These are phyloP conservation scores for Scaptomyza hsui DNA, from an alignment of 1,140 invertebrate genomes.

Conservation along the genomic window DNA sequence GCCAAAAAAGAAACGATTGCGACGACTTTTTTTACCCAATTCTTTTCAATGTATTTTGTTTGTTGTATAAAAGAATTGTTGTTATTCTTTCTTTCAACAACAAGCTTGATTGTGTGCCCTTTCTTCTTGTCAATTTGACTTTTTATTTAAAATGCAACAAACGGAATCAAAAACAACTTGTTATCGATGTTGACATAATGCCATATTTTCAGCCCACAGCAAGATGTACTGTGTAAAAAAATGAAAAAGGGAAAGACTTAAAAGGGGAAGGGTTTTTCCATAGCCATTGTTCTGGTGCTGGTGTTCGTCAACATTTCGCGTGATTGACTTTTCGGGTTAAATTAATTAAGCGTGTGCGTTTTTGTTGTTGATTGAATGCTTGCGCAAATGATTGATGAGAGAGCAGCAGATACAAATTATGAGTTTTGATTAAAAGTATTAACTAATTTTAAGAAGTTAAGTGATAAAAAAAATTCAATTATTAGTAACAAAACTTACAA, in stretches of 20 bases:
- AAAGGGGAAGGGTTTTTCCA: background rate
- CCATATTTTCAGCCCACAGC: slow-evolving; percentile 42
- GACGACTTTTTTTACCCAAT: slow-evolving; percentile 11
- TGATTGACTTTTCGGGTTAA: slow-evolving; percentile 78
- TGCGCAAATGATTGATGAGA: slow-evolving; percentile 16
- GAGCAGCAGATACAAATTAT: background rate
- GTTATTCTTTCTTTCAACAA: slow-evolving; percentile 31
- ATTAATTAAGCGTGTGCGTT: slow-evolving; percentile 81
- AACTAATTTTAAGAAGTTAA: too few relatives aligned
- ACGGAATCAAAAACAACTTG: slow-evolving; percentile 76
- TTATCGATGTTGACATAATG: slow-evolving; percentile 73
- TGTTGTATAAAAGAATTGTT: slow-evolving; percentile 8
- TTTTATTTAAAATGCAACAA: slow-evolving; percentile 69
- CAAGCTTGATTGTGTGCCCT: slow-evolving; percentile 60
- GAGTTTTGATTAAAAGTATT: background rate
- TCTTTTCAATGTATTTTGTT: slow-evolving; percentile 1
- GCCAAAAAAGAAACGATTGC: slow-evolving; percentile 28
- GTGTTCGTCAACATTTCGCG: slow-evolving; percentile 64
- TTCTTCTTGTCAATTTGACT: slow-evolving; percentile 60
- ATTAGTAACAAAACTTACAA: too few relatives aligned
- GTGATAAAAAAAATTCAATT: too few relatives aligned
- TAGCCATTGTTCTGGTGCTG: slow-evolving; percentile 22
- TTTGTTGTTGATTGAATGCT: slow-evolving; percentile 77
- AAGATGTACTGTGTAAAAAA: background rate
- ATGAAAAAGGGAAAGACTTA: background rate